Evolutionary conservation across 2,113 vertebrate genomes (phyloP).

Genomic region (Cynocephalus volans): DNA sequence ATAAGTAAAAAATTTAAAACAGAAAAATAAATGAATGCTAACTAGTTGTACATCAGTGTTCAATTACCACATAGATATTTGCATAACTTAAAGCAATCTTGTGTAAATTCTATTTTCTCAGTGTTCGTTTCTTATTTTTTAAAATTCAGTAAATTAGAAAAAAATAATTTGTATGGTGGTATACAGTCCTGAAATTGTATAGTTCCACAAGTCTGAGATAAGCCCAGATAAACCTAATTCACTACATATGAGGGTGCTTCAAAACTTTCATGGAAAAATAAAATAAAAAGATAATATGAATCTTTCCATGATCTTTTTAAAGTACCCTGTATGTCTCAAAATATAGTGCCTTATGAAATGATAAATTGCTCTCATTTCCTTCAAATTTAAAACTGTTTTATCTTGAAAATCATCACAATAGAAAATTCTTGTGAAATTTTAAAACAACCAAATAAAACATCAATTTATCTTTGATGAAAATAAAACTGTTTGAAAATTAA

Average conservation of each 20-base stretch:
- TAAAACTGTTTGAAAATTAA: not conserved
- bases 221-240: not conserved
- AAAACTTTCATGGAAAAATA: no score
- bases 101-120: not conserved
- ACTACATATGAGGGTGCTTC: not conserved
- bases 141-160: not conserved
- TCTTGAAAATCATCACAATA: not conserved
- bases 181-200: not conserved
- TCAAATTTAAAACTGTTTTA: not conserved
- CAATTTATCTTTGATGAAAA: conserved; percentile 32
- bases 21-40: not conserved
- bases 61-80: not conserved
- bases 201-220: not conserved
- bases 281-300: no score
- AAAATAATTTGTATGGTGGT: not conserved
- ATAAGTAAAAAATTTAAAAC: not conserved
- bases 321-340: not conserved
- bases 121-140: not conserved
- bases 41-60: not conserved
- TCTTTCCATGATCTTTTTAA: no score
- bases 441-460: not conserved
- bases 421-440: not conserved
- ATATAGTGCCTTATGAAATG: not conserved
- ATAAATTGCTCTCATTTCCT: not conserved
- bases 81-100: not conserved